Conservation (phyloP, 2,888 invertebrate genomes). For the Eueremaeus valkanovi region DNA sequence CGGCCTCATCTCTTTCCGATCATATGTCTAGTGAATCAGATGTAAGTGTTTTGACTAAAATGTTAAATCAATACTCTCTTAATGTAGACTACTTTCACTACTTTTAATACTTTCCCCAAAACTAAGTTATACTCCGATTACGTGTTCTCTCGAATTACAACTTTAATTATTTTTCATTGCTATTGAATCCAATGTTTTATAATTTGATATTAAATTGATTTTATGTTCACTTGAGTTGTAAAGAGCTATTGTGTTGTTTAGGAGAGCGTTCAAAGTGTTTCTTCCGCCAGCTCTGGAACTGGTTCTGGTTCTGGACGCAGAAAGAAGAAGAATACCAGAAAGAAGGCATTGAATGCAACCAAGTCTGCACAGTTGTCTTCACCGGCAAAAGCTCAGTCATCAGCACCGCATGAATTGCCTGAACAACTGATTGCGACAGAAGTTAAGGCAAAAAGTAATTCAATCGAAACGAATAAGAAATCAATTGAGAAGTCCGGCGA, state of each 20-base stretch:
- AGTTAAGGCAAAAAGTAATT: background rate
- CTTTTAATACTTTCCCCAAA: background rate
- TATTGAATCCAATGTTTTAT: background rate
- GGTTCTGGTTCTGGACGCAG: constrained; percentile 2
- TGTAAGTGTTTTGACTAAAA: background rate
- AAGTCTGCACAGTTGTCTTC: no score
- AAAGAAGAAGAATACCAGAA: constrained; percentile 8
- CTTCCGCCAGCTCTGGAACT: background rate
- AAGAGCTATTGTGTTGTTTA: background rate
- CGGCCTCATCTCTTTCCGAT: constrained; percentile 9
- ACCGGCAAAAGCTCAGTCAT: background rate
- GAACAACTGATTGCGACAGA: background rate
- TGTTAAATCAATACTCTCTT: background rate
- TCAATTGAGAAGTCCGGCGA: background rate
- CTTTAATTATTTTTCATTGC: background rate
- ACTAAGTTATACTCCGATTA: no score
- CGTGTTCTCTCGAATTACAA: background rate
- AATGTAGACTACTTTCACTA: background rate
- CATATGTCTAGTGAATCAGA: constrained; percentile 10
- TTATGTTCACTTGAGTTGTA: constrained; percentile 1
- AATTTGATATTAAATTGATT: background rate
- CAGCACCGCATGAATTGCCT: background rate
- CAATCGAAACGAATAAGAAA: constrained; percentile 8
- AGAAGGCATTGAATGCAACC: background rate
- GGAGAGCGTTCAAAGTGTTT: constrained; percentile 3